These are phyloP conservation scores for Heliocidaris erythrogramma DNA, from an alignment of 35 echinoderm and acorn worm species.

Conservation along the genomic window DNA sequence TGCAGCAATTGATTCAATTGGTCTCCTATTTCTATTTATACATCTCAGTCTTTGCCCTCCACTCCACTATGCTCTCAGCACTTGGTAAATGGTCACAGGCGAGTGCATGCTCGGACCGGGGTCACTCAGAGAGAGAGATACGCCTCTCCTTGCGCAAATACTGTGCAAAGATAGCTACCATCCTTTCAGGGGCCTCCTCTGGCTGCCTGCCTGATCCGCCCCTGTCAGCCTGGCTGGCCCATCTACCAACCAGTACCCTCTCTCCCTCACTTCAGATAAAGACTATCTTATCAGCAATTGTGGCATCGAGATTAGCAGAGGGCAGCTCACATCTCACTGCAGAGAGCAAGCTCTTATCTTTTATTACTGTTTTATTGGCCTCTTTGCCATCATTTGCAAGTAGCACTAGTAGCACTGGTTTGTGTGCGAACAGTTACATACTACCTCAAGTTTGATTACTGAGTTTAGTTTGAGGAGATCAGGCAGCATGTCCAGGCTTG, in stretches of 20 bases:
- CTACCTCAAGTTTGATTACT: background rate
- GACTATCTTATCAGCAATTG: background rate
- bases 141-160: background rate
- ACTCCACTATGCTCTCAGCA: background rate
- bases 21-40: slow-evolving; percentile 18
- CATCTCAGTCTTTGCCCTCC: background rate
- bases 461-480: background rate
- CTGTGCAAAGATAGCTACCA: background rate
- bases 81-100: background rate
- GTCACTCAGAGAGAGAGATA: background rate
- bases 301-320: background rate
- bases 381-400: background rate
- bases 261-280: background rate
- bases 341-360: background rate
- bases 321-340: background rate
- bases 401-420: background rate
- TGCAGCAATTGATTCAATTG: slow-evolving; percentile 4
- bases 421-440: background rate
- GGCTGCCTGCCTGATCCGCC: background rate
- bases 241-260: background rate
- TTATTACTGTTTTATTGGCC: background rate
- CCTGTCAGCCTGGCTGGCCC: background rate
- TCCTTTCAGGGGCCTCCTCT: background rate
- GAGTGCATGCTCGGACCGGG: background rate
- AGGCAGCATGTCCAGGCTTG: background rate